Percentiles rank a stretch among this genome's conserved stretches.
Conservation (phyloP, 2,797 vertebrate genomes). For the Sciaenops ocellatus region DNA sequence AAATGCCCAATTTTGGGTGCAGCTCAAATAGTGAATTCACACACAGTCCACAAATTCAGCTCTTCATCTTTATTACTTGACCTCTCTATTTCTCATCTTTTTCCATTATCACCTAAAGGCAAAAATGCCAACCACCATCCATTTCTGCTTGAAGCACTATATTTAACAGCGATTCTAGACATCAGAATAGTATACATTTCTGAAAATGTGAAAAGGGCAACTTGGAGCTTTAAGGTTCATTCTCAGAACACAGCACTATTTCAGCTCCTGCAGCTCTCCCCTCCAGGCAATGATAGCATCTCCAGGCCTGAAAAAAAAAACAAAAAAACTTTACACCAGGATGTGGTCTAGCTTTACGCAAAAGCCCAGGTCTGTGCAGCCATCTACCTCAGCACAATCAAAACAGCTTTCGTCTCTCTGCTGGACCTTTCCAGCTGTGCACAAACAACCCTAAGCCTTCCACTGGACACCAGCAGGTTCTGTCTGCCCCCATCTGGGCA, state of each 20-base stretch:
- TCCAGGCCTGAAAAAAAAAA: conserved; percentile 1
- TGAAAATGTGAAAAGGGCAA: conserved; percentile 27
- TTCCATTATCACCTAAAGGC: neutral
- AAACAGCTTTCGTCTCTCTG: conserved; percentile 33
- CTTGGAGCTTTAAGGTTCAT: conserved; percentile 20
- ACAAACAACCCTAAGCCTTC: conserved; percentile 46
- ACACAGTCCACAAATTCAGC: neutral
- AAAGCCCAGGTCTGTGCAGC: conserved; percentile 2
- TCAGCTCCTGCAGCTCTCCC: conserved; percentile 33
- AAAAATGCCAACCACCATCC: neutral
- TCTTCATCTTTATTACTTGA: neutral
- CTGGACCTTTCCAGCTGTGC: conserved; percentile 47
- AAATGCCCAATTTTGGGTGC: neutral
- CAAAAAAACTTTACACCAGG: conserved; percentile 12
- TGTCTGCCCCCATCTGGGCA: conserved; percentile 29
- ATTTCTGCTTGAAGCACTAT: neutral
- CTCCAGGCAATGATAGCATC: conserved; percentile 26
- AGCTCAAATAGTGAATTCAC: neutral
- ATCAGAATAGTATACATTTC: neutral
- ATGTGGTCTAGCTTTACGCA: conserved; percentile 32
- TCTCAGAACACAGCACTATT: conserved; percentile 26
- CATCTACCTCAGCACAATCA: conserved; percentile 42
- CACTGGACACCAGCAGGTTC: conserved; percentile 44
- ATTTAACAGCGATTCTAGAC: neutral
- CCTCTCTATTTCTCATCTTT: neutral